phyloP scores from a whole-genome alignment of 2,113 vertebrate species.

The Cyprinodon brontotheroides region DNA sequence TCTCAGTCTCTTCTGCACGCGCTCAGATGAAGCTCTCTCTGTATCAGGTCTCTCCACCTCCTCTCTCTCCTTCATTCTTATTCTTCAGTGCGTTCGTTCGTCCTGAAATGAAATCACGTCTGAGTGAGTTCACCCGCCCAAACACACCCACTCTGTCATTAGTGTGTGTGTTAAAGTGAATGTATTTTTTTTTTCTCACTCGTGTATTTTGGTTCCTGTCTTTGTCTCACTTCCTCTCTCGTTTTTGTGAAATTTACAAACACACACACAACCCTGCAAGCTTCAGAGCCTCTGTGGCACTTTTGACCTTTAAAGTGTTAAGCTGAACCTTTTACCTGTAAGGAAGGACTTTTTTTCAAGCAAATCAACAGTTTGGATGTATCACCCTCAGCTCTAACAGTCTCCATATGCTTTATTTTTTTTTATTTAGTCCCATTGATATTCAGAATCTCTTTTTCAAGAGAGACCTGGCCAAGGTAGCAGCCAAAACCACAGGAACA shows the following conservation, averaged over 20 bases:
- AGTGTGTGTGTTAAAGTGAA: neutral
- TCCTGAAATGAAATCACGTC: slow-evolving; percentile 64
- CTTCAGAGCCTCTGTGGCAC: neutral
- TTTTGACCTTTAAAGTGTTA: neutral
- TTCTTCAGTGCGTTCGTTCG: slow-evolving; percentile 38
- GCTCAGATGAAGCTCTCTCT: neutral
- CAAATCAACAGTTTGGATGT: no score
- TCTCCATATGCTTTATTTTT: no score
- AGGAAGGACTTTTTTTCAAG: neutral
- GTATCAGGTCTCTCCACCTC: neutral
- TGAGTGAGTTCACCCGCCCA: slow-evolving; percentile 6
- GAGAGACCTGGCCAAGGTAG: no score
- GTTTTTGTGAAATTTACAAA: slow-evolving; percentile 8
- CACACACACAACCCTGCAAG: neutral
- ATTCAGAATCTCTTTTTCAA: no score
- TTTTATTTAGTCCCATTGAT: no score
- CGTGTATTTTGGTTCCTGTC: slow-evolving; percentile 27
- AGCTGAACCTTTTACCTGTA: neutral
- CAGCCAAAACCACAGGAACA: no score
- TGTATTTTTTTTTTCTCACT: neutral
- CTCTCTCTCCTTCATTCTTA: slow-evolving; percentile 42
- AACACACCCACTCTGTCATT: slow-evolving; percentile 1
- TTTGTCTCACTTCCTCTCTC: slow-evolving; percentile 33
- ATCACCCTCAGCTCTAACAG: neutral
- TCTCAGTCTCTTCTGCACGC: neutral